A percentile compares a stretch with the other conserved stretches of the same genome.
Evolutionary conservation across 1,140 invertebrate species (phyloP).

Genomic region (Diachasma alloeum): DNA sequence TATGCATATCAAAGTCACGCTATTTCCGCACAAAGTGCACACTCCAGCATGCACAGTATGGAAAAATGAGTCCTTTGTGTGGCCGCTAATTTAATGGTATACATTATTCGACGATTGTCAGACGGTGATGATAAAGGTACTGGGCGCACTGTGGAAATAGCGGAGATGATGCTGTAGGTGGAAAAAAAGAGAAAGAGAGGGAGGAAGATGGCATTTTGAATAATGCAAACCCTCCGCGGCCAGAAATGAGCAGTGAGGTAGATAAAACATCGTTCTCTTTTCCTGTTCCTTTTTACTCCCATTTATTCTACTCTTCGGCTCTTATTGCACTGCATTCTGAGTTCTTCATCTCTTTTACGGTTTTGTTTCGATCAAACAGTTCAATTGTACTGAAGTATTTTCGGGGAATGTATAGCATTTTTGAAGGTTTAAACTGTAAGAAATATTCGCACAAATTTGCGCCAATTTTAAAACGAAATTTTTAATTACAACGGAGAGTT

Average conservation of each 20-base stretch:
- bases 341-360: not conserved
- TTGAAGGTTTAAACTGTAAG: not conserved
- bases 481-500: no score
- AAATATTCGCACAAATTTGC: not conserved
- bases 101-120: conserved; percentile 20
- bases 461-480: no score
- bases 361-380: not conserved
- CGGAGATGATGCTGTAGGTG: not conserved
- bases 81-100: conserved; percentile 22
- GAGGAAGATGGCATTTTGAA: conserved; percentile 5
- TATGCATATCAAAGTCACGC: conserved; percentile 1
- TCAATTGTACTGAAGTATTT: not conserved
- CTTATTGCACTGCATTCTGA: not conserved
- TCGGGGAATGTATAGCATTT: not conserved
- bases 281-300: not conserved
- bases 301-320: not conserved
- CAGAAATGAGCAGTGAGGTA: conserved; percentile 8
- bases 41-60: not conserved
- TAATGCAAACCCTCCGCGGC: conserved; percentile 2
- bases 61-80: conserved; percentile 16
- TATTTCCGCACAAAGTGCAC: not conserved
- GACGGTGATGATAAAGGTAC: not conserved
- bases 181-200: not conserved
- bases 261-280: not conserved
- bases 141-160: not conserved